These are phyloP conservation scores for Eupithecia subumbrata DNA, from an alignment of 2,888 invertebrate species.

Conservation along the genomic window DNA sequence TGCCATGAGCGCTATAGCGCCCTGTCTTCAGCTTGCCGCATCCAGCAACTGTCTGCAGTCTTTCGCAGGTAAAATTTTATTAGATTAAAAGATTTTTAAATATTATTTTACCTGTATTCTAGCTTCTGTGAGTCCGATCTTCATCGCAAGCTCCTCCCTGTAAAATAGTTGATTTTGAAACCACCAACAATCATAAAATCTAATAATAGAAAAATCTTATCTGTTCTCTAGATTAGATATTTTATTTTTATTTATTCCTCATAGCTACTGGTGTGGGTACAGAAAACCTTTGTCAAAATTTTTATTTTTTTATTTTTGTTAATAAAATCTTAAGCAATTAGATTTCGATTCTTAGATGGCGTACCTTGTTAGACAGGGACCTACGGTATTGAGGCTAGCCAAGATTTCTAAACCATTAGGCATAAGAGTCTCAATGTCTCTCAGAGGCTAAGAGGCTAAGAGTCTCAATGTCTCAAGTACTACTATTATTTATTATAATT, in stretches of 20 bases:
- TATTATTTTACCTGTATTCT: conserved; percentile 92
- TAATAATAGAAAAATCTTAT: background rate
- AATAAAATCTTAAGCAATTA: no score
- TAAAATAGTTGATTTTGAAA: background rate
- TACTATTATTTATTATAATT: no score
- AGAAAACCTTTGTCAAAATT: no score
- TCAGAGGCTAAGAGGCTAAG: no score
- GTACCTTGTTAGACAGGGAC: no score
- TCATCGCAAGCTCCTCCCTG: conserved; percentile 97
- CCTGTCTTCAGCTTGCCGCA: background rate
- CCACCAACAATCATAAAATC: background rate
- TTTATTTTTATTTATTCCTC: background rate
- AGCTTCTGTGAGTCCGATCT: conserved; percentile 96
- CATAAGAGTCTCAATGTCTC: no score
- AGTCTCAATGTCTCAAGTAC: no score
- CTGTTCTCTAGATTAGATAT: background rate
- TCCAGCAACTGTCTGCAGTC: background rate
- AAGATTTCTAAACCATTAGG: no score
- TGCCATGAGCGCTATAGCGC: background rate
- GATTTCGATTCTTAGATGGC: no score
- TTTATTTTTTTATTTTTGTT: no score
- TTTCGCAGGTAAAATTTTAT: background rate
- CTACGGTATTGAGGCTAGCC: no score
- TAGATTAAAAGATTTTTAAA: background rate
- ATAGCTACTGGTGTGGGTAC: background rate